Evolutionary conservation across 2,113 vertebrate species (phyloP).

Genomic region (Etheostoma spectabile): DNA sequence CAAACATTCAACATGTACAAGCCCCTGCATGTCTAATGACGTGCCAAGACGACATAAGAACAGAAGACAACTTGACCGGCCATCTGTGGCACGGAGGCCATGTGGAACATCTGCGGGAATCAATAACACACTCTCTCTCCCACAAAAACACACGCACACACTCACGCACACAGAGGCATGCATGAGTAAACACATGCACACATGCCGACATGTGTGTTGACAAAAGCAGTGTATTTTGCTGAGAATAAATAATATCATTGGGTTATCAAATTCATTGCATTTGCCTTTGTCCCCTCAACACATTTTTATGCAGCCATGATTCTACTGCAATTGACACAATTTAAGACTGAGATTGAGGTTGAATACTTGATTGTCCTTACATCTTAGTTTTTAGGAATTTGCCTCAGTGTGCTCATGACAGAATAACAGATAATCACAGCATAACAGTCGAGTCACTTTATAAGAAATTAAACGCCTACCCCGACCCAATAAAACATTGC

Average conservation of each 20-base stretch:
- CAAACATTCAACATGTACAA: slow-evolving; percentile 43
- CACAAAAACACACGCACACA: neutral
- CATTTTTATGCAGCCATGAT: neutral
- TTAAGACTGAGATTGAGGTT: neutral
- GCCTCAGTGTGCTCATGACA: no score
- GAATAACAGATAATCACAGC: no score
- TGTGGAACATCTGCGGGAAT: slow-evolving; percentile 61
- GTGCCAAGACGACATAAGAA: slow-evolving; percentile 61
- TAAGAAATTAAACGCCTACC: no score
- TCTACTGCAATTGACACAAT: neutral
- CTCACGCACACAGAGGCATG: neutral
- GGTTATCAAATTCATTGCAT: no score
- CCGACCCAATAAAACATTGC: no score
- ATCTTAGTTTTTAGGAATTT: no score
- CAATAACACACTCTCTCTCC: slow-evolving; percentile 54
- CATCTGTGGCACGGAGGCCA: slow-evolving; percentile 70
- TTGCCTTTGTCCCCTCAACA: neutral
- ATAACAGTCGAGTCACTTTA: no score
- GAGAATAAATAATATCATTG: neutral
- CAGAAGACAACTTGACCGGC: slow-evolving; percentile 56
- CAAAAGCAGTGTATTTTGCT: neutral
- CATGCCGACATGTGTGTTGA: neutral
- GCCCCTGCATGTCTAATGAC: slow-evolving; percentile 75
- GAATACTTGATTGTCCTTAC: no score
- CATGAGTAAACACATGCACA: slow-evolving; percentile 1